Evolutionary conservation across 1,140 invertebrate genomes (phyloP), one percentile per base, ranked within the genome.

Genomic region (Lamellibrachia luymesi): DNA sequence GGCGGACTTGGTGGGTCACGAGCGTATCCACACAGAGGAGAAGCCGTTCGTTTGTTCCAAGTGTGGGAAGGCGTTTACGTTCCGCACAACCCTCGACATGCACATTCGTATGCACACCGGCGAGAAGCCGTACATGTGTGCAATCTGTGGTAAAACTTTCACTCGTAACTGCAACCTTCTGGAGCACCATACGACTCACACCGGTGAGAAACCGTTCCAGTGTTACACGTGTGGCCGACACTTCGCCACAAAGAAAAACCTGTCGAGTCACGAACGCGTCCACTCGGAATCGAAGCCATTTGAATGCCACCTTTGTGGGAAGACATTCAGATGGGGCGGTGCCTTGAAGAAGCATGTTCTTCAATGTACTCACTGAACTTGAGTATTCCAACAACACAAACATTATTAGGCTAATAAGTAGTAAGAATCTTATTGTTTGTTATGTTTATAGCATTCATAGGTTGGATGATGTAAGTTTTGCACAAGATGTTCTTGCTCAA

Each of bases 121-220:
- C 4, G 96, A 97, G 95, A 97, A 96, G 90, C 98, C 98, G 0
- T 99, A 98, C 96, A 97, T 97, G 91, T 99, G 98, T 95, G 98
- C 98, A 95, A 97, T 98, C 95, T 99, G 98, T 96, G 98, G 98
- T 94, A 97, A 99, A 17, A 98, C 98, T 91, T 99, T 99, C 96
- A 98, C 98, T 50, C 97, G 98, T 95, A 99, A 98, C 95, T 98
- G 99, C 96, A 98, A 99, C 95, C 96, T 99, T 94, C 99, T 99
- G 96, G 99, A 99, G 93, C 98, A 99, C 95, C 98, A 99, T 97
- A 98, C 98, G 95, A 99, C 98, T 0, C 99, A 99, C 95, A 96
- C 95, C 4, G 96, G 96, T 51, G 96, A 96, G 92, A 96, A 96
- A 94, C 96, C 96, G 5, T 94, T 96, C 17, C 93, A 94, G 22